These are phyloP conservation scores for Tipula helvola DNA, from an alignment of 2,888 invertebrate genomes.

Conservation along the genomic window DNA sequence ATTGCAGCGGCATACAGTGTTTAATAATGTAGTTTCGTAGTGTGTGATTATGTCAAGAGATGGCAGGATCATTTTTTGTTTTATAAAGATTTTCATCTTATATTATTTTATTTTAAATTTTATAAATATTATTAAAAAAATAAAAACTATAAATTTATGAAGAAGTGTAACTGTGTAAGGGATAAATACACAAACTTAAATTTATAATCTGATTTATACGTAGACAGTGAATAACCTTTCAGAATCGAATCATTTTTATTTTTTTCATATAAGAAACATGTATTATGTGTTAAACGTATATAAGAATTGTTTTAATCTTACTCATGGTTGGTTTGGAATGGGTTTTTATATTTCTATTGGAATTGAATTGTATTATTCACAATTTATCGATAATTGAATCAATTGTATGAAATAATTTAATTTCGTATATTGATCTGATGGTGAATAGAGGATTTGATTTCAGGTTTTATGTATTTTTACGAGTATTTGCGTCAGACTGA, in stretches of 20 bases:
- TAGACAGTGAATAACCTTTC: not conserved
- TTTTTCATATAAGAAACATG: not conserved
- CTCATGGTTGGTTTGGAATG: not conserved
- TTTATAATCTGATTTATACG: not conserved
- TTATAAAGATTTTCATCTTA: not conserved
- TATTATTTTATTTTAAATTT: not conserved
- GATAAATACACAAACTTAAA: not conserved
- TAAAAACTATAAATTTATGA: not conserved
- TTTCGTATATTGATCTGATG: not conserved
- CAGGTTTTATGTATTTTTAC: not conserved
- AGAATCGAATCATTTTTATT: not conserved
- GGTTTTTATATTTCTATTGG: not conserved
- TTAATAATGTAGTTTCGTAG: not conserved
- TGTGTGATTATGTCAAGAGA: not conserved
- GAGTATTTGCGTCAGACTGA: not conserved
- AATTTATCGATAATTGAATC: not conserved
- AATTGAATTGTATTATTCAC: not conserved
- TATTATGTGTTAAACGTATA: not conserved
- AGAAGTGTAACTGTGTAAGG: not conserved
- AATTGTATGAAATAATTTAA: not conserved
- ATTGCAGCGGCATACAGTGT: not conserved
- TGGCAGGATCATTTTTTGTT: not conserved
- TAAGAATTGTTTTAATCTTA: not conserved
- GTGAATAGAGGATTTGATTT: not conserved
- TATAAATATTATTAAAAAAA: not conserved